Percentiles rank a stretch among this genome's conserved stretches.
These are phyloP conservation scores for Spicauda simplicius DNA, from an alignment of 2,888 invertebrate species.

Conservation along the genomic window DNA sequence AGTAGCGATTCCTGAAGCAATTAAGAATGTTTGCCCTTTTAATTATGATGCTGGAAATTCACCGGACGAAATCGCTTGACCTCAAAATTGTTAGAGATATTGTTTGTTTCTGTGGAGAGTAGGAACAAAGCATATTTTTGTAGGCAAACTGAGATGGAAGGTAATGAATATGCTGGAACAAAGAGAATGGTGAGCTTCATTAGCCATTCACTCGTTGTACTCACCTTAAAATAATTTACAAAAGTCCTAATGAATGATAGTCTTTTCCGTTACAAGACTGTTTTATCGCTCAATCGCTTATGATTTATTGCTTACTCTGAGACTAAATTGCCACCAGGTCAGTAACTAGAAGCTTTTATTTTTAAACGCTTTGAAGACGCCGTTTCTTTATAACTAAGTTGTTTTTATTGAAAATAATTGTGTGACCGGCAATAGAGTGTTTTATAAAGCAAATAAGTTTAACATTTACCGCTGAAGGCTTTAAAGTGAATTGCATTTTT, in stretches of 20 bases:
- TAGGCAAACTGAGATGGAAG: constrained; percentile 66
- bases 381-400: not conserved
- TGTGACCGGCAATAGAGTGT: not conserved
- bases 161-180: constrained; percentile 79
- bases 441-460: not conserved
- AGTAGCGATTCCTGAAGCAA: constrained; percentile 38
- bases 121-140: constrained; percentile 71
- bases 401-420: not conserved
- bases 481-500: no score
- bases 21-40: constrained; percentile 55
- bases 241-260: constrained; percentile 69
- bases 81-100: constrained; percentile 74
- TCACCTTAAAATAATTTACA: constrained; percentile 75
- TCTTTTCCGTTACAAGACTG: constrained; percentile 47
- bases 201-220: constrained; percentile 73
- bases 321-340: constrained; percentile 16
- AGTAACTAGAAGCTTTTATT: constrained; percentile 12
- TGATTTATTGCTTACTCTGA: constrained; percentile 23
- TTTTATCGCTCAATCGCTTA: constrained; percentile 44
- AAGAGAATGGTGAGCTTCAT: constrained; percentile 73
- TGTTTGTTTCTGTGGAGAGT: constrained; percentile 67
- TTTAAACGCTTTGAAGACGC: not conserved
- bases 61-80: constrained; percentile 61
- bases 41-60: constrained; percentile 66
- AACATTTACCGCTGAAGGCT: no score